Evolutionary conservation across 2,888 invertebrate genomes (phyloP), one percentile per base, ranked within the genome.

Genomic region (Pristionchus fissidentatus): DNA sequence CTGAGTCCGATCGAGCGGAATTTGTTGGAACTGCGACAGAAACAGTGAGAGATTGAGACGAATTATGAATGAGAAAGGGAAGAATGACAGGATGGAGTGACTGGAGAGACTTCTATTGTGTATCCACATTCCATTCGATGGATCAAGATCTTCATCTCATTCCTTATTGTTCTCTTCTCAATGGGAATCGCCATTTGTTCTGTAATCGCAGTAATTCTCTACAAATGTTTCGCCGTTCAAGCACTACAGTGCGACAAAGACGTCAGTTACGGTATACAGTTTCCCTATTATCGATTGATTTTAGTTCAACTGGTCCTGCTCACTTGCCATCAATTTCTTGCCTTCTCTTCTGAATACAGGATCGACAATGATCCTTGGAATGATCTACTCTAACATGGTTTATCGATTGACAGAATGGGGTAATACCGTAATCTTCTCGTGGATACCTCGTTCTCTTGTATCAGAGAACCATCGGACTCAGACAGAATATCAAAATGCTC

Each of bases 401-500:
- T 88, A 90, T 8, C 92, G 90, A 84, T 89, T 93, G 22, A 93
- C 93, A 66, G 29, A 82, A 3, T 89, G 89, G 89, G 89, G 87
- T 87, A 29, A 10, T 73, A n/a, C 13, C n/a, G n/a, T n/a, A n/a
- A n/a, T n/a, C n/a, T n/a, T n/a, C n/a, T n/a, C n/a, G n/a, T n/a
- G n/a, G n/a, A 73, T 19, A 62, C 4, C n/a, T 8, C 46, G 13
- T 19, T 5, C 15, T 10, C 4, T 60, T 52, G 13, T 89, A 91
- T 73, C 90, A 93, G 93, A 94, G 88, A 93, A 93, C 86, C 93
- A 94, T 86, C 91, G 93, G n/a, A 93, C 93, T 5, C 91, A 93
- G 85, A 93, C 93, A 10, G 91, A 91, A 79, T 93, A 93, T 87
- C 92, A 93, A 84, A 93, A 94, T 87, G 92, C 93, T 5, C 87